These are phyloP conservation scores for Pristionchus entomophagus DNA, from an alignment of 2,888 invertebrate genomes.

Conservation along the genomic window DNA sequence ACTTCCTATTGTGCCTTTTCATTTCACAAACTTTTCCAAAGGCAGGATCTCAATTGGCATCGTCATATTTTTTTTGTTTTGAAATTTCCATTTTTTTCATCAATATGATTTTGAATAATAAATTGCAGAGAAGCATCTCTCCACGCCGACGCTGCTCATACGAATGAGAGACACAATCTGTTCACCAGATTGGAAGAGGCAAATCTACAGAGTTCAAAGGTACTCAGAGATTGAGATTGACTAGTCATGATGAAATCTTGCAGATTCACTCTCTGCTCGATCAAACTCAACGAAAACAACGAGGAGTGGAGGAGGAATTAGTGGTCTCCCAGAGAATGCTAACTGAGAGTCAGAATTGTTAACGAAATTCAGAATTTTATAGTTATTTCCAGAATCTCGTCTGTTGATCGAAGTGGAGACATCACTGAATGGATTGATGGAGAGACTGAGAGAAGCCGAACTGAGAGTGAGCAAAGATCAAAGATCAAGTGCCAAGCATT, in stretches of 20 bases:
- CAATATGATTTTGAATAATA: no score
- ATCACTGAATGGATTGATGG: conserved; percentile 39
- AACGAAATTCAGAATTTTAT: background rate
- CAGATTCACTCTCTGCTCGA: conserved; percentile 40
- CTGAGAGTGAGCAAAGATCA: background rate
- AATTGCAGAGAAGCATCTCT: conserved; percentile 15
- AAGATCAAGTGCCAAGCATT: background rate
- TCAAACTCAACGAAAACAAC: conserved; percentile 12
- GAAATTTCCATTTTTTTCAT: no score
- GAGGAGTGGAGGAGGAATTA: conserved; percentile 7
- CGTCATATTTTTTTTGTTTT: no score
- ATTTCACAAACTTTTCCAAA: no score
- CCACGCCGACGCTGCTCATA: conserved; percentile 40
- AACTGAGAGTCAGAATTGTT: conserved; percentile 28
- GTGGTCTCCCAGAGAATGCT: conserved; percentile 31
- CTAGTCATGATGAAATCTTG: background rate
- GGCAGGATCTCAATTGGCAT: no score
- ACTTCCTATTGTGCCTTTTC: background rate
- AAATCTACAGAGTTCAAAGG: conserved; percentile 26
- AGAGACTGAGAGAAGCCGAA: conserved; percentile 37
- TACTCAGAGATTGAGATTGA: background rate
- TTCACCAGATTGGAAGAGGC: conserved; percentile 42
- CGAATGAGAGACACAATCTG: conserved; percentile 40
- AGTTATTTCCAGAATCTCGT: conserved; percentile 31
- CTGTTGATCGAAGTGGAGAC: conserved; percentile 45